phyloP scores from a whole-genome alignment of 1,140 invertebrate genomes.

The Brachionus angularis region DNA sequence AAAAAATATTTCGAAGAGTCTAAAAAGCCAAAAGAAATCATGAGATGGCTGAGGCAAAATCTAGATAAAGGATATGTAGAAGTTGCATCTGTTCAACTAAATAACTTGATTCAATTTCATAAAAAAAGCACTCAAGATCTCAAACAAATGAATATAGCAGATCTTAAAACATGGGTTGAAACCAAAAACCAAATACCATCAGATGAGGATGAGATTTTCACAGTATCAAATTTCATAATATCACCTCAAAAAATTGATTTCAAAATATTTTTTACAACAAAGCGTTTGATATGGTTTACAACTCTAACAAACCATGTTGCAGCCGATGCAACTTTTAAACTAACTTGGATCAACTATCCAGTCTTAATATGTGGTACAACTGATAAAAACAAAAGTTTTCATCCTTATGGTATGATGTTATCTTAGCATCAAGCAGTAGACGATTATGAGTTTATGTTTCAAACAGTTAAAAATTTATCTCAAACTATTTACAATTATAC shows the following conservation, averaged over 20 bases:
- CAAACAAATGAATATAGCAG: neutral
- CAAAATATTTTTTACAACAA: neutral
- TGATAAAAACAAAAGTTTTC: neutral
- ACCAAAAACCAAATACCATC: neutral
- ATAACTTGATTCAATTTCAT: neutral
- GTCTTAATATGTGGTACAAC: neutral
- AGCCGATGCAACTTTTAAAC: neutral
- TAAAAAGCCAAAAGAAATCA: neutral
- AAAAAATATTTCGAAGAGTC: conserved; percentile 1
- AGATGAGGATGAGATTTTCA: neutral
- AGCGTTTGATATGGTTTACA: neutral
- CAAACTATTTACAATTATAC: neutral
- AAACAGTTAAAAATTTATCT: neutral
- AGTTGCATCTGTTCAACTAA: neutral
- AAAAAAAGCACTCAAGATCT: neutral
- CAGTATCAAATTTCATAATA: neutral
- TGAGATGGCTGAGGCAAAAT: conserved; percentile 1
- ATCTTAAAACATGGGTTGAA: neutral
- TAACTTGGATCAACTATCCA: neutral
- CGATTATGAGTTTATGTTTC: conserved; percentile 14
- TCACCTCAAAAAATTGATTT: neutral
- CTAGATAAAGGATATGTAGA: conserved; percentile 13
- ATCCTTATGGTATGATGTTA: conserved; percentile 15
- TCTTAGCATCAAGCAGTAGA: neutral
- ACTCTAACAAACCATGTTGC: too few relatives aligned